Evolutionary conservation across 2,888 invertebrate species (phyloP).

Genomic region (Amiota minor): DNA sequence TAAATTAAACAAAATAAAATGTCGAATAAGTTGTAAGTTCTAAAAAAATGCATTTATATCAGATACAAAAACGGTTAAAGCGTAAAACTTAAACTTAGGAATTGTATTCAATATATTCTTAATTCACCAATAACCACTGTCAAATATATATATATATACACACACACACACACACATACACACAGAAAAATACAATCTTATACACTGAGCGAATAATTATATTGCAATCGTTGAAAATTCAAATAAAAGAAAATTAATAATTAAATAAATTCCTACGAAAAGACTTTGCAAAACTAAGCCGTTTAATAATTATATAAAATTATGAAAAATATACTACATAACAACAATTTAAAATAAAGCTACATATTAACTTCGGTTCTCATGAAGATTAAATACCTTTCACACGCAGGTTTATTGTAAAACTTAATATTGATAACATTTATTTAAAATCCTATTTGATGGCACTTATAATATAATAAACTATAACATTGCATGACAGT

Average conservation of each 20-base stretch:
- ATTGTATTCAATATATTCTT: slow-evolving; percentile 44
- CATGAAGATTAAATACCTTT: background rate
- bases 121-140: background rate
- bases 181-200: background rate
- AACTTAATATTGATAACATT: too few species aligned
- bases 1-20: background rate
- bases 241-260: slow-evolving; percentile 49
- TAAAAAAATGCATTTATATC: slow-evolving; percentile 68
- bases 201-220: slow-evolving; percentile 30
- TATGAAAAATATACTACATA: slow-evolving; percentile 39
- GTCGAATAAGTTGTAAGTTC: slow-evolving; percentile 55
- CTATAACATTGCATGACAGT: too few species aligned
- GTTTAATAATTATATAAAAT: slow-evolving; percentile 44
- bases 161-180: background rate
- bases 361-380: slow-evolving; percentile 33
- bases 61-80: slow-evolving; percentile 46
- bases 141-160: slow-evolving; percentile 8
- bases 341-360: slow-evolving; percentile 36
- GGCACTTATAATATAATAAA: too few species aligned
- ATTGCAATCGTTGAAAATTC: slow-evolving; percentile 33
- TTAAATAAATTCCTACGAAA: slow-evolving; percentile 70
- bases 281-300: slow-evolving; percentile 69
- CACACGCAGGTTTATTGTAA: too few species aligned
- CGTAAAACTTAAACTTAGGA: slow-evolving; percentile 53
- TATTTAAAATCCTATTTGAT: too few species aligned